phyloP scores from a whole-genome alignment of 2,888 invertebrate species.

The Drosophila nigricruria region DNA sequence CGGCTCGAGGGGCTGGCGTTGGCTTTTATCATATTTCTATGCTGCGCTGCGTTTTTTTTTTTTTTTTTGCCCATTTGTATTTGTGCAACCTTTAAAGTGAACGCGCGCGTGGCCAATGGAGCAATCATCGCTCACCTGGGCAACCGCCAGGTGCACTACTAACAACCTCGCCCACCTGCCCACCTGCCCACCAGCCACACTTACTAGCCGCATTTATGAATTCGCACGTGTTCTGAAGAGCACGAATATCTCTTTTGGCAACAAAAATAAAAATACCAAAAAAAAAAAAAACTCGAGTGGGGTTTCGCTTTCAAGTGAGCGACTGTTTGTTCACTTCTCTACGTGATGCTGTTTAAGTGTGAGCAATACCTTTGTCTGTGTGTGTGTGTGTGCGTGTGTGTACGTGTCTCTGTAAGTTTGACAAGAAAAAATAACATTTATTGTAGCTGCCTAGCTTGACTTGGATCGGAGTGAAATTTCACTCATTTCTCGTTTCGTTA shows the following conservation, averaged over 20 bases:
- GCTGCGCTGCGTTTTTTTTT: conserved; percentile 38
- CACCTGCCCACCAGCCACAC: no score
- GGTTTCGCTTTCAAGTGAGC: conserved; percentile 64
- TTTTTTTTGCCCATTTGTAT: conserved; percentile 53
- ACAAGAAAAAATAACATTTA: conserved; percentile 48
- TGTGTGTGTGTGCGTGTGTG: conserved; percentile 9
- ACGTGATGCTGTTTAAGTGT: conserved; percentile 21
- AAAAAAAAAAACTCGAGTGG: conserved; percentile 51
- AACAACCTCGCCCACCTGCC: neutral
- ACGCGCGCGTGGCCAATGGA: conserved; percentile 34
- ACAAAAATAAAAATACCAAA: conserved; percentile 6
- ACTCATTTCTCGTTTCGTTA: neutral
- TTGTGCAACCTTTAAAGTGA: conserved; percentile 40
- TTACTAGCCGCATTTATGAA: conserved; percentile 50
- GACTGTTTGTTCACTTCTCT: conserved; percentile 42
- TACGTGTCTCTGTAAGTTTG: conserved; percentile 4
- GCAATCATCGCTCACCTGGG: conserved; percentile 17
- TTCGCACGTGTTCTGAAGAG: conserved; percentile 61
- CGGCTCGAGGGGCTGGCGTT: neutral
- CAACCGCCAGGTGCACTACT: neutral
- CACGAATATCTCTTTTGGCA: conserved; percentile 56
- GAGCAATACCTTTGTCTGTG: neutral
- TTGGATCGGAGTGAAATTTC: neutral
- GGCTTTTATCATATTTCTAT: conserved; percentile 36
- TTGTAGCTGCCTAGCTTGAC: neutral